These are phyloP conservation scores for Calypte anna DNA, from an alignment of 2,113 vertebrate species.

Conservation along the genomic window DNA sequence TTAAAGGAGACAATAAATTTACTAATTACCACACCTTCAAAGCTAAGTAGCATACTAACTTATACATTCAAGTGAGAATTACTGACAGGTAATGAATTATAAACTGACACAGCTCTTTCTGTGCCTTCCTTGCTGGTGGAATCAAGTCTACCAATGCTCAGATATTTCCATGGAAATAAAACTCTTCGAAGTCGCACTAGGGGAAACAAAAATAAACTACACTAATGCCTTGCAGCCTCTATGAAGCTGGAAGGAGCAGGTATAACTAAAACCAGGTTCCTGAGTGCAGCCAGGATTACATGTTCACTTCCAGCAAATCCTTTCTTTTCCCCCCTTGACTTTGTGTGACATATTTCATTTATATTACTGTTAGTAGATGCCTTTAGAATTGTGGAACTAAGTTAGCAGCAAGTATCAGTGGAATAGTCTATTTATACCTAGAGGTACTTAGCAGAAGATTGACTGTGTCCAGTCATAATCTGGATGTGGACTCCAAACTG, in stretches of 20 bases:
- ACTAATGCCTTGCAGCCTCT: background rate
- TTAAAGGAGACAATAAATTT: background rate
- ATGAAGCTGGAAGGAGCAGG: background rate
- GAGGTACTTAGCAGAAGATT: background rate
- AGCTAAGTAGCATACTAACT: slow-evolving; percentile 25
- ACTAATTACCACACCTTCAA: slow-evolving; percentile 36
- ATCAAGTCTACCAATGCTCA: background rate
- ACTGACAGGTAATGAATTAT: slow-evolving; percentile 9
- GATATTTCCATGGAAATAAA: background rate
- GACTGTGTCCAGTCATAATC: background rate
- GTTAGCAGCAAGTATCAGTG: background rate
- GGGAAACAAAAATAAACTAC: background rate
- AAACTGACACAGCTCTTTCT: background rate
- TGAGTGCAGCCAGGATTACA: background rate
- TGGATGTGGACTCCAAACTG: background rate
- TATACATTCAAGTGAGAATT: background rate
- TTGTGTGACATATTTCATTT: background rate
- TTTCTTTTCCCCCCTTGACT: background rate
- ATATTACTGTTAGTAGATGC: background rate
- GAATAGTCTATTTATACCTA: background rate
- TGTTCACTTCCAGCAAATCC: background rate
- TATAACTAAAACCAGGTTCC: background rate
- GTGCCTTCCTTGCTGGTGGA: background rate
- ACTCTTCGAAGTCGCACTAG: background rate
- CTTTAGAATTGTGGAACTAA: background rate